These are phyloP conservation scores for Vulpes lagopus DNA, from an alignment of 2,113 vertebrate genomes.

Conservation along the genomic window DNA sequence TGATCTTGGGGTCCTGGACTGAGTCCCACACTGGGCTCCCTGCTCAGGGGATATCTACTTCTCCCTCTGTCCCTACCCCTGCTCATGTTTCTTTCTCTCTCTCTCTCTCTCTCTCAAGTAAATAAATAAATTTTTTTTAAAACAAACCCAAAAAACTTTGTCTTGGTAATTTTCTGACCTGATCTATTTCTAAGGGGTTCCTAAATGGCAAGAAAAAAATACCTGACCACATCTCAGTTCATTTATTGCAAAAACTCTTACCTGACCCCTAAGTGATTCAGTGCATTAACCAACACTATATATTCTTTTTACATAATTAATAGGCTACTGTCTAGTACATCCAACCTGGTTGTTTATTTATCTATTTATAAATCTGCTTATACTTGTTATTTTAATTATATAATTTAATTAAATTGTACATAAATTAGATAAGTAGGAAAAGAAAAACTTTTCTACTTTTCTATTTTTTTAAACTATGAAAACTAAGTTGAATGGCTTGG, in stretches of 20 bases:
- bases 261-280: not conserved
- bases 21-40: no score
- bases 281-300: not conserved
- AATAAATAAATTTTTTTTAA: no score
- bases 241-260: not conserved
- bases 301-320: not conserved
- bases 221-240: not conserved
- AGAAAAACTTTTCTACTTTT: not conserved
- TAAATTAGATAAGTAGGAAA: not conserved
- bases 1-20: no score
- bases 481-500: not conserved
- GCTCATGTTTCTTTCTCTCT: no score
- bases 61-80: no score
- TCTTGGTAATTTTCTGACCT: not conserved
- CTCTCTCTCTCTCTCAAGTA: no score
- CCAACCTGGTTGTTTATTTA: not conserved
- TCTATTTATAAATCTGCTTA: not conserved
- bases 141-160: not conserved
- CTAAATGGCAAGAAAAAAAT: not conserved
- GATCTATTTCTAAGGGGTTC: not conserved
- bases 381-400: not conserved
- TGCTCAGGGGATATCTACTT: no score
- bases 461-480: not conserved
- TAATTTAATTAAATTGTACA: not conserved
- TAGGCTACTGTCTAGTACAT: not conserved